phyloP scores from a whole-genome alignment of 2,888 invertebrate species.

The Drosophila prostipennis region DNA sequence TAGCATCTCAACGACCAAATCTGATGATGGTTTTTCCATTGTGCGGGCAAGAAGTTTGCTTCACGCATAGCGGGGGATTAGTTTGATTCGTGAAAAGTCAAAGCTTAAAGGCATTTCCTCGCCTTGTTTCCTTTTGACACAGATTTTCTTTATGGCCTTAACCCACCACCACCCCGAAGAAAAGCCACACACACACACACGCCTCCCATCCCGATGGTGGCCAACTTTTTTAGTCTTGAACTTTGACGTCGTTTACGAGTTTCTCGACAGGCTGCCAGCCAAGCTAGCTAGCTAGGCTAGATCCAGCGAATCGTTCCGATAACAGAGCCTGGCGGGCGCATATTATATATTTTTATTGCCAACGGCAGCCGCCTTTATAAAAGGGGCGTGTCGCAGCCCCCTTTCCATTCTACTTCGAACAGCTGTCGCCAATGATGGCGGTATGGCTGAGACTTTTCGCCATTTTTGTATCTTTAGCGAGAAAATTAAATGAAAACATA shows the following conservation, averaged over 20 bases:
- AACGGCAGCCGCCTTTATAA: slow-evolving; percentile 37
- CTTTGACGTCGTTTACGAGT: slow-evolving; percentile 37
- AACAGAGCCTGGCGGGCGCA: slow-evolving; percentile 28
- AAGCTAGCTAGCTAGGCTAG: slow-evolving; percentile 1
- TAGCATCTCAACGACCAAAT: not conserved
- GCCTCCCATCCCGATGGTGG: not conserved
- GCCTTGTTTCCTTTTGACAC: slow-evolving; percentile 45
- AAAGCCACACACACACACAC: slow-evolving; percentile 1
- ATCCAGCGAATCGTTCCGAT: slow-evolving; percentile 28
- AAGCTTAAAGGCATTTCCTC: slow-evolving; percentile 43
- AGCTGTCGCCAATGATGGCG: slow-evolving; percentile 12
- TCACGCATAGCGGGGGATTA: slow-evolving; percentile 19
- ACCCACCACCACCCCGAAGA: slow-evolving; percentile 18
- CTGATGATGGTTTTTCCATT: not conserved
- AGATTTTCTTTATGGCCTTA: slow-evolving; percentile 64
- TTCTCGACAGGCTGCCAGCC: slow-evolving; percentile 25
- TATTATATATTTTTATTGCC: slow-evolving; percentile 58
- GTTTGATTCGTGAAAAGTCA: slow-evolving; percentile 37
- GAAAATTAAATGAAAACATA: slow-evolving; percentile 75
- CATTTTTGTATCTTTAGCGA: slow-evolving; percentile 59
- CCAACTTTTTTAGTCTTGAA: slow-evolving; percentile 21
- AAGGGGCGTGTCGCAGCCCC: slow-evolving; percentile 36
- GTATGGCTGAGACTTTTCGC: slow-evolving; percentile 35
- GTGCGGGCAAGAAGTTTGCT: slow-evolving; percentile 1
- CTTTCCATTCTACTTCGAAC: not conserved